Evolutionary conservation across 2,888 invertebrate species (phyloP).

Genomic region (Seira musarum): DNA sequence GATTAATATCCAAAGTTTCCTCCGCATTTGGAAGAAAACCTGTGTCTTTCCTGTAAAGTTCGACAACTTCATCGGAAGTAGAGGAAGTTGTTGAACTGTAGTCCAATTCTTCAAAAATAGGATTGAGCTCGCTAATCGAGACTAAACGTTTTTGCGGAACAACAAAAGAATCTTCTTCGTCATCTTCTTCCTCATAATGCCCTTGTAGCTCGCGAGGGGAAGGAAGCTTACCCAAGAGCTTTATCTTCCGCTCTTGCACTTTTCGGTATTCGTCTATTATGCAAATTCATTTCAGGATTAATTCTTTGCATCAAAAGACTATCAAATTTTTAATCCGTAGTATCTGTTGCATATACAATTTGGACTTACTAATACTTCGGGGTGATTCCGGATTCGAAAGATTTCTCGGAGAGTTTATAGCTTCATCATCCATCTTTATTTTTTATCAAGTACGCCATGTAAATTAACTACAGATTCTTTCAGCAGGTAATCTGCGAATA

Average conservation of each 20-base stretch:
- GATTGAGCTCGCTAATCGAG: slow-evolving; percentile 42
- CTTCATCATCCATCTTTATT: too few relatives aligned
- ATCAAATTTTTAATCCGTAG: too few relatives aligned
- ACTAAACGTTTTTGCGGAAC: background rate
- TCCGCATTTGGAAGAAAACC: background rate
- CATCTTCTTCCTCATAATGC: background rate
- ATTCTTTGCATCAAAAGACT: too few relatives aligned
- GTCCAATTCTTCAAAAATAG: slow-evolving; percentile 43
- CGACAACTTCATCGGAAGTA: background rate
- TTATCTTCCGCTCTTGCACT: background rate
- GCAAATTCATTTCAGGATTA: too few relatives aligned
- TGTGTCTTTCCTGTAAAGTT: background rate
- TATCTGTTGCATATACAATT: background rate
- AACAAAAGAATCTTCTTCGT: background rate
- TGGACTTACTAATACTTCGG: background rate
- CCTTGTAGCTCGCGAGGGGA: slow-evolving; percentile 30
- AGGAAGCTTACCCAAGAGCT: slow-evolving; percentile 11
- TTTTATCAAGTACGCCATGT: too few relatives aligned
- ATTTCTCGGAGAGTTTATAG: background rate
- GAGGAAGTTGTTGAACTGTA: background rate
- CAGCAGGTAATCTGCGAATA: background rate
- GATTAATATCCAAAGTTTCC: background rate
- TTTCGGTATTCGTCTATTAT: background rate
- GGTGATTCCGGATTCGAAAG: background rate
- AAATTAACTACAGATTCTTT: background rate